Evolutionary conservation across 2,797 vertebrate genomes (phyloP), one percentile per base, ranked within the genome.

Genomic region (Setipinna tenuifilis): DNA sequence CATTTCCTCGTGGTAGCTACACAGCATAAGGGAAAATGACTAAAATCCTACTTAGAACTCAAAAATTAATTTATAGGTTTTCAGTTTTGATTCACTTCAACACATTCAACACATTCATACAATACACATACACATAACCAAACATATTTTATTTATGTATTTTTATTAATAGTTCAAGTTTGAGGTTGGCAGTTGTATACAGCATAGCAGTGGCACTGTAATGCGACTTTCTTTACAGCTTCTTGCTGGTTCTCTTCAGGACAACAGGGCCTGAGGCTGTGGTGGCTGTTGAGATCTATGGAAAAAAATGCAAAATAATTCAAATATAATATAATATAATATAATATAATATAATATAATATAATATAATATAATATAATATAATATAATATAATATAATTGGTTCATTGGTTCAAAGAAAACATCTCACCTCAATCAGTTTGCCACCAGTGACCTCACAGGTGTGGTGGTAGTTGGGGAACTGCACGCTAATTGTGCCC

Each of bases 401-500:
- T 48, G 46, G 10, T 48, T 48, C 46, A 48, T 0, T 75, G 14
- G 5, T 28, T n/a, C n/a, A n/a, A n/a, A 78, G 31, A 35, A 6
- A 68, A 78, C 82, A 83, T 48, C 88, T 93, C 87, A 95, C 98
- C 96, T 99, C 98, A 0, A 98, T 85, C 57, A 99, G 95, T 85
- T 98, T 99, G 83, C 95, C 97, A 7, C 95, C 97, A 16, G 83
- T 90, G 84, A 98, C 94, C 95, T 99, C 98, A 21, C 95, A 92
- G 85, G 95, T 96, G 86, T 98, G 97, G 82, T 83, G 91, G 91
- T 98, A 99, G 91, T 97, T 98, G 87, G 97, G 97, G 90, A 98
- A 98, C 5, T 93, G 89, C 12, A 92, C 95, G 9, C 90, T 90
- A 84, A 99, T 83, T 93, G 98, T 98, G 75, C 92, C 94, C 19